Evolutionary conservation across 2,888 invertebrate species (phyloP).

Genomic region (Isotomurus palustris): DNA sequence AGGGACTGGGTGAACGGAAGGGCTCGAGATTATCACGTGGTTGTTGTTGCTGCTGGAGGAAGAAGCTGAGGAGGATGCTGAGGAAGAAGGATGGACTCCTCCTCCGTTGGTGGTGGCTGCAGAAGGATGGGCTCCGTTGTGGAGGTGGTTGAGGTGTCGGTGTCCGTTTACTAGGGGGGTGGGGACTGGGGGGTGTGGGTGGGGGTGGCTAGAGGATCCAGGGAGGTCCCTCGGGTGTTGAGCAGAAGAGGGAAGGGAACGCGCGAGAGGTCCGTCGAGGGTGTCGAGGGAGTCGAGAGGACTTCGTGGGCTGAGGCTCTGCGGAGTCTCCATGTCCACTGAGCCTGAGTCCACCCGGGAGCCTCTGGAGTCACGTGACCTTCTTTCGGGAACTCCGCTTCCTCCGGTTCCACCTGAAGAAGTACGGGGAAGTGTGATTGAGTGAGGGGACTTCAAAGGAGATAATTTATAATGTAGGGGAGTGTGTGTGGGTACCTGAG

Average conservation of each 20-base stretch:
- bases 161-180: constrained; percentile 12
- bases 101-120: constrained; percentile 19
- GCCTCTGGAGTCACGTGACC: constrained; percentile 44
- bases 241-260: constrained; percentile 26
- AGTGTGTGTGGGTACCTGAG: too few species aligned
- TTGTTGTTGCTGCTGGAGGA: constrained; percentile 43
- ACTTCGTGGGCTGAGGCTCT: constrained; percentile 50
- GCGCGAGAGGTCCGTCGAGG: constrained; percentile 27
- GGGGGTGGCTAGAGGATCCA: not conserved
- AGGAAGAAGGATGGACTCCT: constrained; percentile 9
- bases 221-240: not conserved
- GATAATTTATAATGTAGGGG: too few species aligned
- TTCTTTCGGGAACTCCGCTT: constrained; percentile 36
- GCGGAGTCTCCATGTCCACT: constrained; percentile 51
- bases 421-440: too few species aligned
- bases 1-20: constrained; percentile 41
- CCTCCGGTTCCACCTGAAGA: too few species aligned
- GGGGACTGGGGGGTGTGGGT: constrained; percentile 1
- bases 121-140: constrained; percentile 9
- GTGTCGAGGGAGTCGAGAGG: constrained; percentile 48
- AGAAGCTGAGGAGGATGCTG: constrained; percentile 17
- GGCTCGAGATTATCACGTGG: constrained; percentile 42
- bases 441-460: too few species aligned
- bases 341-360: constrained; percentile 50
- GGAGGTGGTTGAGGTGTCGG: not conserved